Evolutionary conservation across 2,888 invertebrate species (phyloP).

Genomic region (Chirona hameri): DNA sequence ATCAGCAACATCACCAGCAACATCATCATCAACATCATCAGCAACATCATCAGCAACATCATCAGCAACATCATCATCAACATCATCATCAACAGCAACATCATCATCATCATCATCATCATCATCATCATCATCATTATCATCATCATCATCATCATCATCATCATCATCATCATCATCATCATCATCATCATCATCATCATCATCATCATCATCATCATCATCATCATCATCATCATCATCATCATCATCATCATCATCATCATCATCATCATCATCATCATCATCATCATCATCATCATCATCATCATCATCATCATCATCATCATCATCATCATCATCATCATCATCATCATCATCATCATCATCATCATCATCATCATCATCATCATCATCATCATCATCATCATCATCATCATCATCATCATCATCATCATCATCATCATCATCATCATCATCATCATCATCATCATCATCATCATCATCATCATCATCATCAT

Average conservation of each 20-base stretch:
- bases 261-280: slow-evolving; percentile 22
- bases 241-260: slow-evolving; percentile 22
- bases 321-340: slow-evolving; percentile 22
- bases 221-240: slow-evolving; percentile 22
- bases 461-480: too few species aligned
- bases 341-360: slow-evolving; percentile 22
- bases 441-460: too few species aligned
- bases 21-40: too few species aligned
- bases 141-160: slow-evolving; percentile 22
- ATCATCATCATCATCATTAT: slow-evolving; percentile 22
- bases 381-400: too few species aligned
- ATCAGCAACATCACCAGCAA: too few species aligned
- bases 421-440: too few species aligned
- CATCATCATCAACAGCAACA: too few species aligned
- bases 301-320: slow-evolving; percentile 22
- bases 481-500: too few species aligned
- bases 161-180: slow-evolving; percentile 22
- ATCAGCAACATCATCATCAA: too few species aligned
- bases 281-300: slow-evolving; percentile 22
- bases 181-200: slow-evolving; percentile 22
- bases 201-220: slow-evolving; percentile 22
- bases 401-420: too few species aligned
- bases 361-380: too few species aligned
- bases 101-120: slow-evolving; percentile 22
- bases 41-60: too few species aligned